Evolutionary conservation across 2,888 invertebrate species (phyloP).

Genomic region (Automeris io): DNA sequence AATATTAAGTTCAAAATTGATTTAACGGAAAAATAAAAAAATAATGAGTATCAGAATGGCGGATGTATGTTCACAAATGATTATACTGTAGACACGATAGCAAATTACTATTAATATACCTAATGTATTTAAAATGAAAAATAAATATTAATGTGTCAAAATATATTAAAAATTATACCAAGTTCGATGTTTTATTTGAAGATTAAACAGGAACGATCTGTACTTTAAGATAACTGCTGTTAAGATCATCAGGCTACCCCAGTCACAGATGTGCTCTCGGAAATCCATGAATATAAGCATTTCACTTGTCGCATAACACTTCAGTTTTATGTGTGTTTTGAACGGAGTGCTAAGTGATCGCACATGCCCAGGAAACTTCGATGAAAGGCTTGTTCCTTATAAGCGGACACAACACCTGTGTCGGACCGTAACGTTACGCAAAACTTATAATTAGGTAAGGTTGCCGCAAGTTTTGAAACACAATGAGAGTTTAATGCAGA

Average conservation of each 20-base stretch:
- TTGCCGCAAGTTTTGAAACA: slow-evolving; percentile 19
- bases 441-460: slow-evolving; percentile 42
- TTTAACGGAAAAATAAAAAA: too few relatives aligned
- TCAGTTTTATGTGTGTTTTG: slow-evolving; percentile 55
- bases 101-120: too few relatives aligned
- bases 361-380: slow-evolving; percentile 51
- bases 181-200: too few relatives aligned
- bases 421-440: slow-evolving; percentile 28
- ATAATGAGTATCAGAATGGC: too few relatives aligned
- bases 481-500: slow-evolving; percentile 17
- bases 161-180: too few relatives aligned
- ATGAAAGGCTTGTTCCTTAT: slow-evolving; percentile 57
- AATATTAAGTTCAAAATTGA: too few relatives aligned
- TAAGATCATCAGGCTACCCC: slow-evolving; percentile 44
- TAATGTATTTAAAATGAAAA: too few relatives aligned
- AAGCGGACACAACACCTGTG: slow-evolving; percentile 51
- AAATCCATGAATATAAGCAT: slow-evolving; percentile 53
- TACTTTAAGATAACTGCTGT: too few relatives aligned
- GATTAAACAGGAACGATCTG: too few relatives aligned
- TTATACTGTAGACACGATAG: too few relatives aligned
- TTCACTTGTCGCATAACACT: slow-evolving; percentile 48
- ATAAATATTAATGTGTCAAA: too few relatives aligned
- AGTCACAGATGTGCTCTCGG: slow-evolving; percentile 32
- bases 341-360: slow-evolving; percentile 59
- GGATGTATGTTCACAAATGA: too few relatives aligned